These are phyloP conservation scores for Campoletis raptor DNA, from an alignment of 2,888 invertebrate genomes.

Conservation along the genomic window DNA sequence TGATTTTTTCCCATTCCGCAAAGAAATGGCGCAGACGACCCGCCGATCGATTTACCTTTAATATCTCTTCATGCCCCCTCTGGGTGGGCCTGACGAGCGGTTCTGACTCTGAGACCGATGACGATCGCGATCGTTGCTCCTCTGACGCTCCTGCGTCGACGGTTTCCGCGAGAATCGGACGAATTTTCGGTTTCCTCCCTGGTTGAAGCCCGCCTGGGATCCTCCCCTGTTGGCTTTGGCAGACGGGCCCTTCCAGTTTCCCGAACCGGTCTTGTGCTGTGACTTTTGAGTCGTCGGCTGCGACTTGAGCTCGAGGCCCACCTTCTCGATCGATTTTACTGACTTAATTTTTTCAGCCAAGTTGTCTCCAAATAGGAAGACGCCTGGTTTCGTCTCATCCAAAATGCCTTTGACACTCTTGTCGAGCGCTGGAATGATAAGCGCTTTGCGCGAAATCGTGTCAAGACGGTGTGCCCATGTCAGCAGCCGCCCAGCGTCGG, in stretches of 20 bases:
- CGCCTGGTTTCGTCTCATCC: slow-evolving; percentile 53
- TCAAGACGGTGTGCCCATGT: slow-evolving; percentile 53
- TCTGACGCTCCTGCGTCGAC: slow-evolving; percentile 5
- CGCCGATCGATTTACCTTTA: slow-evolving; percentile 49
- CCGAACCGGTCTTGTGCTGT: slow-evolving; percentile 35
- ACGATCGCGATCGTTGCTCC: slow-evolving; percentile 33
- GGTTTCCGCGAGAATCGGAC: slow-evolving; percentile 29
- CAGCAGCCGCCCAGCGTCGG: slow-evolving; percentile 44
- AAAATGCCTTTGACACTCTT: slow-evolving; percentile 58
- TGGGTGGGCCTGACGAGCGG: slow-evolving; percentile 3
- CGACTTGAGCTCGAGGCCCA: slow-evolving; percentile 52
- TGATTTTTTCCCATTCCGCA: slow-evolving; percentile 58
- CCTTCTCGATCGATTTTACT: slow-evolving; percentile 62
- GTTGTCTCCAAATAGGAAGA: slow-evolving; percentile 65
- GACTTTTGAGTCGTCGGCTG: slow-evolving; percentile 41
- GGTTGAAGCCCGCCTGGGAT: slow-evolving; percentile 44
- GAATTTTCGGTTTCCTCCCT: slow-evolving; percentile 24
- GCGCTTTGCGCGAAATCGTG: slow-evolving; percentile 49
- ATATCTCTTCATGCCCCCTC: slow-evolving; percentile 25
- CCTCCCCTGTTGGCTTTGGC: slow-evolving; percentile 37
- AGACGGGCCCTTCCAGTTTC: slow-evolving; percentile 63
- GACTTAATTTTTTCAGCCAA: slow-evolving; percentile 64
- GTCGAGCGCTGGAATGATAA: slow-evolving; percentile 58
- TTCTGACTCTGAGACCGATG: slow-evolving; percentile 38
- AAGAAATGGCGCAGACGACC: slow-evolving; percentile 62